Evolutionary conservation across 2,797 vertebrate genomes (phyloP).

Genomic region (Pangasius krempfi): DNA sequence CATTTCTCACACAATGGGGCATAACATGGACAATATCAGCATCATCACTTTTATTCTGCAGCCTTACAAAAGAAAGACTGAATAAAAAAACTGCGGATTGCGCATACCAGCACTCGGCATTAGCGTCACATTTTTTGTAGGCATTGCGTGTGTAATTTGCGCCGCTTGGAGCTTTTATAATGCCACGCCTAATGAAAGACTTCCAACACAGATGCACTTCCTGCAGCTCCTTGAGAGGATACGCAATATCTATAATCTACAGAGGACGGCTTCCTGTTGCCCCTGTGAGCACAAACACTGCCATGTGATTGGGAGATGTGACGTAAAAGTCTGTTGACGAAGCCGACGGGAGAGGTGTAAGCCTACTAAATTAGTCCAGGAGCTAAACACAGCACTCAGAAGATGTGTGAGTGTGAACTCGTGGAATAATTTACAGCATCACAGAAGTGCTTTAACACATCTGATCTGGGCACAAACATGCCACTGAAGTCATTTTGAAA

Average conservation of each 20-base stretch:
- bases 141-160: constrained; percentile 62
- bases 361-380: constrained; percentile 6
- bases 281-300: constrained; percentile 47
- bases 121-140: constrained; percentile 46
- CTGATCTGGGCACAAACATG: not conserved
- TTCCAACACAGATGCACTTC: constrained; percentile 58
- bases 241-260: constrained; percentile 60
- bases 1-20: not conserved
- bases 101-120: constrained; percentile 18
- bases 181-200: constrained; percentile 66
- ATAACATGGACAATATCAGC: not conserved
- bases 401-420: not conserved
- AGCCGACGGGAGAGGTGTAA: too few relatives aligned
- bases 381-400: constrained; percentile 9
- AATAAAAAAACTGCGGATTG: not conserved
- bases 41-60: not conserved
- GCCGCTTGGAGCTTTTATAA: constrained; percentile 52
- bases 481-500: not conserved
- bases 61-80: not conserved
- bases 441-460: constrained; percentile 13
- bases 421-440: constrained; percentile 14
- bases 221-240: constrained; percentile 3
- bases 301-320: constrained; percentile 29
- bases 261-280: constrained; percentile 60
- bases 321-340: not conserved